Base-by-base conservation (phyloP, 2,797 vertebrate genomes). In the Meda fulgida region DNA sequence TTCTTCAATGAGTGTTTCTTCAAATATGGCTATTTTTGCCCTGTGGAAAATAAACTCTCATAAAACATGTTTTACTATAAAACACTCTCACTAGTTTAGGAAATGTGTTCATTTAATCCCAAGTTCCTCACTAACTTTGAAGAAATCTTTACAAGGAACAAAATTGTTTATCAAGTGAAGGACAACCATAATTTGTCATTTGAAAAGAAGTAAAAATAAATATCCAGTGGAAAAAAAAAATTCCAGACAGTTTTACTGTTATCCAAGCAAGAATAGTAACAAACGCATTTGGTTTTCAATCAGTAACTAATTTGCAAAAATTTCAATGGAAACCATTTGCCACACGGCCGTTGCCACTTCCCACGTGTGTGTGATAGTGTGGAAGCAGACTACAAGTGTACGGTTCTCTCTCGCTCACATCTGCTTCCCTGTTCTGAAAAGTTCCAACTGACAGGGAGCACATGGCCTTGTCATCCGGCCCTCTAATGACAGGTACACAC, bases 401-500 rank as follows among this genome's bases (percentile, higher is more conserved):
- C 23, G 29, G 4, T 79, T 79, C 38, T 26, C 53, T 43, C 34
- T 43, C 65, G 21, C 63, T 51, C 67, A 78, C 83, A 82, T 82
- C 83, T 84, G 80, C 60, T 78, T 51, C 36, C 53, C 65, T 83
- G 80, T 81, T 73, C 46, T 55, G 53, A 78, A 72, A 85, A 65
- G 81, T 79, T 83, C 83, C 77, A 53, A 85, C 80, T 77, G 60
- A 87, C 78, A 83, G 85, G 83, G 65, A 80, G 85, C 85, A 86
- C 38, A 83, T 70, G 87, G 83, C 90, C 88, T 82, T 92, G 91
- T 91, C 91, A 91, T 88, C 55, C 19, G 53, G 76, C 83, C 83
- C 26, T 23, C 83, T 83, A 81, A 84, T 85, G 85, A 90, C 82
- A 83, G 80, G 65, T 87, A 69, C 83, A 89, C 80, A 34, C 31